phyloP scores from a whole-genome alignment of 2,888 invertebrate genomes.

The Pyrrhosoma nymphula region DNA sequence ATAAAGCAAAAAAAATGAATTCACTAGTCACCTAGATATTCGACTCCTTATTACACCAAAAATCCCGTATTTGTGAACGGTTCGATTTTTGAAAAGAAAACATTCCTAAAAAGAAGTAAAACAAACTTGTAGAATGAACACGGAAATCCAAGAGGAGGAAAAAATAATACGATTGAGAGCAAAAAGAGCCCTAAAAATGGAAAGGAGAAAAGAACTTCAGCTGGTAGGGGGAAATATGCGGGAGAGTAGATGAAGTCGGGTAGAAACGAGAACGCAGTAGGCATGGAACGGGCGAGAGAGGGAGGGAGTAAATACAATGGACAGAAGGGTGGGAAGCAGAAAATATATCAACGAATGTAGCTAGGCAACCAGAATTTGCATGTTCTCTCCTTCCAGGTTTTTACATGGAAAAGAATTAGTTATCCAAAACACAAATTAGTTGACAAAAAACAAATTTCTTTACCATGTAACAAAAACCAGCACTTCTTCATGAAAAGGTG shows the following conservation, averaged over 20 bases:
- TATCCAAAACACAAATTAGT: too few species aligned
- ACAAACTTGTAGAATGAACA: not conserved
- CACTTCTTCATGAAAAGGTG: too few species aligned
- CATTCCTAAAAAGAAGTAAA: not conserved
- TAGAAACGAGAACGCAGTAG: not conserved
- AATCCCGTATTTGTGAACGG: not conserved
- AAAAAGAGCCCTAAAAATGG: not conserved
- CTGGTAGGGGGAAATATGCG: too few species aligned
- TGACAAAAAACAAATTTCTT: too few species aligned
- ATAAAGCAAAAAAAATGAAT: too few species aligned
- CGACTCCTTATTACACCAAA: not conserved
- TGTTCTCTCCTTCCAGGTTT: too few species aligned
- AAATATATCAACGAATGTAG: too few species aligned
- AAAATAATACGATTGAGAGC: not conserved
- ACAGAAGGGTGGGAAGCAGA: too few species aligned
- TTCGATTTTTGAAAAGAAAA: not conserved
- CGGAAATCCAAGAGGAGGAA: not conserved
- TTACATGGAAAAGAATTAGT: too few species aligned
- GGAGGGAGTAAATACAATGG: not conserved
- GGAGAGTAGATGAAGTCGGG: not conserved
- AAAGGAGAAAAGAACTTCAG: too few species aligned
- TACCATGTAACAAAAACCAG: too few species aligned
- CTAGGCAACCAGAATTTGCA: too few species aligned
- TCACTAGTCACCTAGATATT: not conserved
- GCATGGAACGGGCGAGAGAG: not conserved